phyloP scores from a whole-genome alignment of 1,140 invertebrate genomes.

The Marisa cornuarietis region DNA sequence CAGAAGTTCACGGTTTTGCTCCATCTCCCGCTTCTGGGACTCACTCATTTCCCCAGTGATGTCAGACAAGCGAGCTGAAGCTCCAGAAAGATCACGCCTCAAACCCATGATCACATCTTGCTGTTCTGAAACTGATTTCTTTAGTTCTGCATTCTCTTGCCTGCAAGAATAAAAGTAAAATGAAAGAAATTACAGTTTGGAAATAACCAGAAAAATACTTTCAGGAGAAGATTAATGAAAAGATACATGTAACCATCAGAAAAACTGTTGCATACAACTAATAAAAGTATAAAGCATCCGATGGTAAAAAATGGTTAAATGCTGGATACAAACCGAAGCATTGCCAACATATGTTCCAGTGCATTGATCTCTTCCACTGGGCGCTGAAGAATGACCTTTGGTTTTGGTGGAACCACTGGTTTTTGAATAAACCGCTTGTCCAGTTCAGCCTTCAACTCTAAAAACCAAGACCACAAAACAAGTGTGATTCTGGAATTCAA shows the following conservation, averaged over 20 bases:
- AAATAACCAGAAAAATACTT: no score
- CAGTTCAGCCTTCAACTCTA: conserved; percentile 45
- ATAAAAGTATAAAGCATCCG: no score
- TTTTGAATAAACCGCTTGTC: conserved; percentile 41
- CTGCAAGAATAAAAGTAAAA: conserved; percentile 34
- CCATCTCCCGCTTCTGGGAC: conserved; percentile 64
- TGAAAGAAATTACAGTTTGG: no score
- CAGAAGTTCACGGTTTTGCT: conserved; percentile 56
- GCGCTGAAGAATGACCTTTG: conserved; percentile 60
- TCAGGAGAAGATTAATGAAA: no score
- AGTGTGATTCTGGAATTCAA: no score
- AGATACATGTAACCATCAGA: no score
- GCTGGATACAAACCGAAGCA: conserved; percentile 46
- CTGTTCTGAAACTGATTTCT: conserved; percentile 58
- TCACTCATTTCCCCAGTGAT: conserved; percentile 65
- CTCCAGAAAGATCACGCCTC: conserved; percentile 60
- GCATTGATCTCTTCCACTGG: conserved; percentile 55
- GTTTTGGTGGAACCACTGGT: conserved; percentile 56
- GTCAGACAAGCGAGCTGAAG: conserved; percentile 62
- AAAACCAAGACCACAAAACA: not conserved
- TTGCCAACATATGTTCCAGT: conserved; percentile 57
- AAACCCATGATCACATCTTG: conserved; percentile 60
- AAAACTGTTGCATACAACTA: no score
- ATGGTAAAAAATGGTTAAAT: not conserved
- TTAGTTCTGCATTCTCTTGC: conserved; percentile 58